Evolutionary conservation across 2,888 invertebrate genomes (phyloP), one percentile per base, ranked within the genome.

Genomic region (Pyrrhosoma nymphula): DNA sequence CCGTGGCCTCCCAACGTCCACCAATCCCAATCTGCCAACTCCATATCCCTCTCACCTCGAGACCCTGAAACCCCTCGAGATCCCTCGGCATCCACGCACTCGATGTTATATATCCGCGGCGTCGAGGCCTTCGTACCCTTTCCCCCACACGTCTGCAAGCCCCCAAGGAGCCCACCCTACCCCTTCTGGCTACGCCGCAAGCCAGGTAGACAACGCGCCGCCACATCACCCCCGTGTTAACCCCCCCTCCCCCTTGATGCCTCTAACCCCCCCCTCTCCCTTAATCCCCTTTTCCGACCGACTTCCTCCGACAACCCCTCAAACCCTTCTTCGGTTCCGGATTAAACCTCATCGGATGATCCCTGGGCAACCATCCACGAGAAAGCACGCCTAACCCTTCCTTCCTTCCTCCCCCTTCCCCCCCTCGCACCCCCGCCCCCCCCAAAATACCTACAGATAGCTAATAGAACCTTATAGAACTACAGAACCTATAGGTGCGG

Each of bases 341-440:
- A 82, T 82, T 35, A 82, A 82, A 82, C 82, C 82, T 82, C 82
- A 82, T 82, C 82, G 82, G 82, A 82, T 82, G 82, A 82, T 30
- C 82, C 82, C 82, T 82, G 12, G 35, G 82, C 30, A 82, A 82
- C 82, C 82, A 35, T n/a, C 35, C 82, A 35, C 30, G 60, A 16
- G 16, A 60, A 14, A 3, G 20, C 35, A 47, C 47, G 47, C 47
- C 47, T 47, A 47, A 4, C 47, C 47, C 47, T 2, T 47, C 8
- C 47, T n/a, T n/a, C n/a, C n/a, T n/a, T n/a, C n/a, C n/a, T n/a
- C 63, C 63, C 63, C 18, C 23, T 23, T 63, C 63, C 23, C 63
- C 63, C 63, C 18, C 63, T 8, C n/a, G n/a, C n/a, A n/a, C n/a
- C n/a, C n/a, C n/a, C n/a, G n/a, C 47, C 47, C 47, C 8, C 47